Evolutionary conservation across 2,797 vertebrate species (phyloP), one percentile per base, ranked within the genome.

Genomic region (Microhierax caerulescens): DNA sequence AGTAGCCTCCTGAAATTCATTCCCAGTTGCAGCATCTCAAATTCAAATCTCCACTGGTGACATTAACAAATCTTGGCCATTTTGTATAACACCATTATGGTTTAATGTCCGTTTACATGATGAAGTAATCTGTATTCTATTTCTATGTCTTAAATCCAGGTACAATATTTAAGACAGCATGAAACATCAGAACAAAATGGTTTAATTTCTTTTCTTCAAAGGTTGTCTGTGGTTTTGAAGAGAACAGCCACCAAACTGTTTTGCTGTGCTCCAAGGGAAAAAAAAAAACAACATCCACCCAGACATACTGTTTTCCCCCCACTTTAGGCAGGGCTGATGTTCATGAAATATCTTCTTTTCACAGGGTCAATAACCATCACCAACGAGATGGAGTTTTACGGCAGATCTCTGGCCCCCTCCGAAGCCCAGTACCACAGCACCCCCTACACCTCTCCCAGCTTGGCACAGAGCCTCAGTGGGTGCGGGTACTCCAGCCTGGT

Each of bases 161-260:
- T 30, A 65, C 68, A 45, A 69, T 63, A 64, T 27, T 81, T 72
- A 80, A 77, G 24, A n/a, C 11, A 59, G 28, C 7, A 74, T 76
- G 83, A 89, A 30, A 23, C 36, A 23, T 67, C 24, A 81, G 32
- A 69, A 43, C 8, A 76, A 79, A 79, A 90, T 7, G 5, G 15
- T 37, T 90, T 95, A 1, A 24, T 76, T 84, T 89, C 4, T 86
- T 89, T 78, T 90, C 30, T 90, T 69, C 64, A 37, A 69, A 88
- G 28, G 11, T 5, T 59, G 7, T 41, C 72, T 74, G 22, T 74
- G 57, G 48, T 57, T 96, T 95, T 95, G 78, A 93, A 80, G 56
- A 27, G 21, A 90, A 57, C 25, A 82, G 75, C 48, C 21, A 74
- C 16, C 54, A 21, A 75, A 51, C 2, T 73, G 20, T 51, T 79